Percentiles rank a stretch among this genome's conserved stretches.
These are phyloP conservation scores for Bovichtus diacanthus DNA, from an alignment of 2,797 vertebrate species.

Conservation along the genomic window DNA sequence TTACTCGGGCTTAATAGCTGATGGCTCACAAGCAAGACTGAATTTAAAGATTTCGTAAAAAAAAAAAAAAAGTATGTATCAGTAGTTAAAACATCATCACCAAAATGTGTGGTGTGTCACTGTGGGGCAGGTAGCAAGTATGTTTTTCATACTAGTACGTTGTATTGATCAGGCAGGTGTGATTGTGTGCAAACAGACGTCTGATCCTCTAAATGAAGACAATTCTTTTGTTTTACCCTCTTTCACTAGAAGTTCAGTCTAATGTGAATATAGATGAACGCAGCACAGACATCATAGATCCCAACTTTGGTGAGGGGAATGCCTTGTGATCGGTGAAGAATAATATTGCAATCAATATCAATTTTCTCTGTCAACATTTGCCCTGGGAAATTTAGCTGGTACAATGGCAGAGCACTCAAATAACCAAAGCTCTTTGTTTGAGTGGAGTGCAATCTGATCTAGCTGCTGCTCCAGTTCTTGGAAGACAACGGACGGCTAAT, in stretches of 20 bases:
- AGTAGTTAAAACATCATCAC: not conserved
- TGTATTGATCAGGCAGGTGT: not conserved
- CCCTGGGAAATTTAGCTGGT: constrained; percentile 73
- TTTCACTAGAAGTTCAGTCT: not conserved
- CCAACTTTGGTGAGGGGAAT: constrained; percentile 47
- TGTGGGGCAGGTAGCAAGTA: not conserved
- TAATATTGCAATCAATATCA: constrained; percentile 73
- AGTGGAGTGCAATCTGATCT: constrained; percentile 77
- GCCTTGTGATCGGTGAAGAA: constrained; percentile 63
- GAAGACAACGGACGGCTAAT: constrained; percentile 76
- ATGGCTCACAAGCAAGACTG: constrained; percentile 16
- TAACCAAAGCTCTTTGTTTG: constrained; percentile 79
- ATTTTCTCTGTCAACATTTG: constrained; percentile 79
- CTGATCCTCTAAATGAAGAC: constrained; percentile 8
- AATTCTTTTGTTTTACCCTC: not conserved
- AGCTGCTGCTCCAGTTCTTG: constrained; percentile 72
- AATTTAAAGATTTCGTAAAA: not conserved
- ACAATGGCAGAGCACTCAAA: constrained; percentile 72
- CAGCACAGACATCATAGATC: constrained; percentile 12
- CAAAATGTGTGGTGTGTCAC: no score
- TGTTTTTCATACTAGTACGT: not conserved
- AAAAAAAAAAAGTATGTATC: not conserved
- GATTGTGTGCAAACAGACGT: not conserved
- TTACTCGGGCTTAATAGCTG: constrained; percentile 40
- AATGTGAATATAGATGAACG: not conserved